Conservation (phyloP, 1,140 invertebrate species). For the Micrasema longulum region DNA sequence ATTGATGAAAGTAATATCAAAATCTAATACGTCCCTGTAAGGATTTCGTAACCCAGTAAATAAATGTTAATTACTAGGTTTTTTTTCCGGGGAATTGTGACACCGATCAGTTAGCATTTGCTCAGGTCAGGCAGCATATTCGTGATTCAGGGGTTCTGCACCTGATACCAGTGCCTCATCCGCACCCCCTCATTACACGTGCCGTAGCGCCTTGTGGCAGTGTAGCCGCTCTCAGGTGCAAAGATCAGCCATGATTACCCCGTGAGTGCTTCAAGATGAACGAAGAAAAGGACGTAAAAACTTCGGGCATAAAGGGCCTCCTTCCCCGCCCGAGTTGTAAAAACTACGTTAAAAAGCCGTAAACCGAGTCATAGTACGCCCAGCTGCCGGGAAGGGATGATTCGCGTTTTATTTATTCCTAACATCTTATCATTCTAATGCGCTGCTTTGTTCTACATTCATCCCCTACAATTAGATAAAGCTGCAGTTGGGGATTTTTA, state of each 20-base stretch:
- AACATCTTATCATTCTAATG: constrained; percentile 19
- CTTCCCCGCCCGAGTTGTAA: constrained; percentile 45
- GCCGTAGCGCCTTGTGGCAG: no score
- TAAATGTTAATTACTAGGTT: no score
- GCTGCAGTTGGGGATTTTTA: background rate
- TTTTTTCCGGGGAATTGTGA: no score
- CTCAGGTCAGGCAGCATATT: background rate
- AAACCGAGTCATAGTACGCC: constrained; percentile 37
- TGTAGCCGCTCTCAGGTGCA: constrained; percentile 33
- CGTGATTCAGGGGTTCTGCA: background rate
- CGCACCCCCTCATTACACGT: background rate
- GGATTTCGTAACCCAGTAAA: no score
- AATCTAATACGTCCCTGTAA: no score
- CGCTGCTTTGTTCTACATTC: background rate
- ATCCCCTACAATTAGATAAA: constrained; percentile 1
- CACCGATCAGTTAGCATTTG: no score
- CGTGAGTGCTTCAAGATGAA: constrained; percentile 50
- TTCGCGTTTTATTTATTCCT: constrained; percentile 33
- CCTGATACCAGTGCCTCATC: constrained; percentile 11
- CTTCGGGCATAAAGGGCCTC: constrained; percentile 42
- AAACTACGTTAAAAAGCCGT: constrained; percentile 54
- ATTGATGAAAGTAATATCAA: no score
- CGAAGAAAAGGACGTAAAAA: constrained; percentile 43
- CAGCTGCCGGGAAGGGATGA: constrained; percentile 28
- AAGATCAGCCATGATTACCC: constrained; percentile 50